phyloP scores from a whole-genome alignment of 2,888 invertebrate genomes.

The Lithophane socia region DNA sequence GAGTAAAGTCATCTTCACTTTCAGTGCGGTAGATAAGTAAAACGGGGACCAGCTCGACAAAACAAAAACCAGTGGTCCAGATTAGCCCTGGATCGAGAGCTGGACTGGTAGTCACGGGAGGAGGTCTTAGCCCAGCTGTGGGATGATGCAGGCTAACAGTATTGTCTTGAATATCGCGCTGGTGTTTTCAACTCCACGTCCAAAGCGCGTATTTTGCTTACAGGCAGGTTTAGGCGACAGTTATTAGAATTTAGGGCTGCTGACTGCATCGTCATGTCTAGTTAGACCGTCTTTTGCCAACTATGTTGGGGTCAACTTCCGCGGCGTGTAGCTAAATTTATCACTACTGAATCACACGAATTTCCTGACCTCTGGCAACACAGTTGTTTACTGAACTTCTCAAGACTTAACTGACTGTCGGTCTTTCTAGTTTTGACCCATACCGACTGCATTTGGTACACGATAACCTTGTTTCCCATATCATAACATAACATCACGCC shows the following conservation, averaged over 20 bases:
- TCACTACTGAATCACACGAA: not conserved
- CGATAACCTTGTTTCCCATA: not conserved
- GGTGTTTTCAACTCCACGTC: not conserved
- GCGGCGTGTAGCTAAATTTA: not conserved
- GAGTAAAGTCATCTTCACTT: not conserved
- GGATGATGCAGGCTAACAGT: not conserved
- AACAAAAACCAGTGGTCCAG: not conserved
- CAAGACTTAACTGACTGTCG: not conserved
- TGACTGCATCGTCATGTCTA: not conserved
- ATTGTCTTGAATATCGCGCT: not conserved
- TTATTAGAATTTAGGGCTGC: not conserved
- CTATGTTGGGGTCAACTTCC: conserved; percentile 5
- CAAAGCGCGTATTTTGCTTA: not conserved
- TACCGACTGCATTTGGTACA: not conserved
- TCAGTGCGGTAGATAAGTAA: not conserved
- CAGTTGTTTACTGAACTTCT: conserved; percentile 2
- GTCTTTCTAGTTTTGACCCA: not conserved
- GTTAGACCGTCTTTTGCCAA: conserved; percentile 20
- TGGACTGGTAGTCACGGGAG: not conserved
- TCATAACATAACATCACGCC: not conserved
- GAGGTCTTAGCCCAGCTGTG: not conserved
- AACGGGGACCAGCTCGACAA: not conserved
- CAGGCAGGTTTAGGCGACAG: not conserved
- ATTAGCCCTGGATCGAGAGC: not conserved
- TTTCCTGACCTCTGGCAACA: not conserved